Evolutionary conservation across 30 jellyfish, hydroid and myxozoan species (phyloP), one percentile per base, ranked within the genome.

Genomic region (Hydra vulgaris): DNA sequence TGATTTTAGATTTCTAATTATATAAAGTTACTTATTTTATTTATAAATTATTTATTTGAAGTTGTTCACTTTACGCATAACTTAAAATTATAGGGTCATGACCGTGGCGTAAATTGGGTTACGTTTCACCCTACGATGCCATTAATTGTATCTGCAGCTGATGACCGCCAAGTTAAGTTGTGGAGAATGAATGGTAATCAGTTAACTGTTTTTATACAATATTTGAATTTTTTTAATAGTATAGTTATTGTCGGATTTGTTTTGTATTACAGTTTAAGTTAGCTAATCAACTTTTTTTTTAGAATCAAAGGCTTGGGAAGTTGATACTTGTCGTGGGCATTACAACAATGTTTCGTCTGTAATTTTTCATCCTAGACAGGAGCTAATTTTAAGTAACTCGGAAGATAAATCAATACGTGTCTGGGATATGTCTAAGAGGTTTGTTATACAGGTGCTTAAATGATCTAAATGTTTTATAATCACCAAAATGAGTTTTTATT

Each of bases 351-450:
- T 92, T 52, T 92, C 96, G 15, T 83, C 97, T 73, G 98, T 83
- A 17, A 55, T 86, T 24, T 92, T 92, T 76, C 97, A 89, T 73
- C 97, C 97, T 70, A 81, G 97, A 71, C 97, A 89, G 66, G 97
- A 89, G 84, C 89, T 89, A 5, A 89, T 89, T 25, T 26, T 89
- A 61, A 89, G 97, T 89, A 90, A 90, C 54, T 94, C 99, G 26
- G 99, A 94, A 68, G 99, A 94, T 84, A 94, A 94, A 78, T 82
- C 94, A 54, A 94, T 94, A 25, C 79, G 99, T 17, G 96, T 94
- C 19, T 94, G 99, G 99, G 99, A 94, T 81, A 90, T 90, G 97
- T 90, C 97, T 25, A 90, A 90, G 78, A 77, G 97, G 96, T 89
- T 24, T 17, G 83, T 21, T 23, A 0, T 19, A 73, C 20, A 73